Evolutionary conservation across 2,113 vertebrate genomes (phyloP).

Genomic region (Sterna hirundo): DNA sequence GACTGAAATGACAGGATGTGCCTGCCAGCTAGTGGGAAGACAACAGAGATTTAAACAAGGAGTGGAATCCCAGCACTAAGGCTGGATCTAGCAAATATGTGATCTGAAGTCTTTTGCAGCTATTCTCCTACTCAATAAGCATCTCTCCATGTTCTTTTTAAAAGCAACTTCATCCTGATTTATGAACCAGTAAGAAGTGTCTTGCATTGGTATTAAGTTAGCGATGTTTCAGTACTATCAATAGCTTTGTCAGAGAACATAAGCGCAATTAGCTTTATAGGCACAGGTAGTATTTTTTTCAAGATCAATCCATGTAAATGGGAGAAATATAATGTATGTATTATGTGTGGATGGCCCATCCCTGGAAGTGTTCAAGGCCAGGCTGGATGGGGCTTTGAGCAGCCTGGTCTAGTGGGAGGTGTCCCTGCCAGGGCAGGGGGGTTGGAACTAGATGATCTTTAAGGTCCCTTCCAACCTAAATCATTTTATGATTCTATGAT

Average conservation of each 20-base stretch:
- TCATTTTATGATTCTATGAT: not conserved
- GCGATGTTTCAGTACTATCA: not conserved
- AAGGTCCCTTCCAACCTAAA: not conserved
- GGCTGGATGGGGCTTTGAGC: not conserved
- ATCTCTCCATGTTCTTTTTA: not conserved
- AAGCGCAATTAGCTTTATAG: not conserved
- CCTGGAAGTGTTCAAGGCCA: not conserved
- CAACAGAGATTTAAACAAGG: not conserved
- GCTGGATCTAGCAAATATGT: not conserved
- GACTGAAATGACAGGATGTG: not conserved
- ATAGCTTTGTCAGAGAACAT: not conserved
- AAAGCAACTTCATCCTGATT: not conserved
- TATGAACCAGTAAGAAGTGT: not conserved
- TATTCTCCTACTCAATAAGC: not conserved
- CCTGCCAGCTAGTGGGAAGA: not conserved
- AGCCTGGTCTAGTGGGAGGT: not conserved
- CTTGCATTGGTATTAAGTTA: not conserved
- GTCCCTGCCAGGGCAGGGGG: not conserved
- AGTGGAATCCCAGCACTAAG: not conserved
- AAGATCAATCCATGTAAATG: not conserved
- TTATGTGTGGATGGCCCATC: not conserved
- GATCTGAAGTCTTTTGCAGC: not conserved
- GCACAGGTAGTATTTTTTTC: not conserved
- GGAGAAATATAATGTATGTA: not conserved
- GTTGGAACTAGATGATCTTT: not conserved